These are phyloP conservation scores for Pungitius pungitius DNA, from an alignment of 2,113 vertebrate species.

Conservation along the genomic window DNA sequence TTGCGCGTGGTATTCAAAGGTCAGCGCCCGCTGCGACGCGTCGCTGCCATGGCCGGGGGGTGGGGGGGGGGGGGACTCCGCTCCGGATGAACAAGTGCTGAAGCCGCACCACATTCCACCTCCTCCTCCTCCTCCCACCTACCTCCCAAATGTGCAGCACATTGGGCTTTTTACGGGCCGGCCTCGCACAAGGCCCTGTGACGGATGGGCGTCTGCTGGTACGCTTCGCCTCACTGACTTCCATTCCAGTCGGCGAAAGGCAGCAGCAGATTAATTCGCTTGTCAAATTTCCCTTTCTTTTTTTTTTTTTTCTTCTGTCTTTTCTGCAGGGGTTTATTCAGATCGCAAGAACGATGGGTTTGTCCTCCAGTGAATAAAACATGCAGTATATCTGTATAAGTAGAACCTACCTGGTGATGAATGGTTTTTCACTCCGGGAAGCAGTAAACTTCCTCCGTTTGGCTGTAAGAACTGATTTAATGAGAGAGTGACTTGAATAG, in stretches of 20 bases:
- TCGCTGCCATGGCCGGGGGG: conserved; percentile 71
- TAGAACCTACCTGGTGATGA: conserved; percentile 48
- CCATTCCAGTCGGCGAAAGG: conserved; percentile 64
- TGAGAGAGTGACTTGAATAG: conserved; percentile 60
- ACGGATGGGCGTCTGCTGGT: conserved; percentile 67
- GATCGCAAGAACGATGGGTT: conserved; percentile 61
- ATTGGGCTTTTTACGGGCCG: conserved; percentile 46
- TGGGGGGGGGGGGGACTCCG: too few species aligned
- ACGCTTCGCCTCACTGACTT: conserved; percentile 60
- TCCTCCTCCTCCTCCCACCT: conserved; percentile 44
- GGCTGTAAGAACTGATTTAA: conserved; percentile 65
- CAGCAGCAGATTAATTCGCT: conserved; percentile 66
- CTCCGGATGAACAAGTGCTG: conserved; percentile 72
- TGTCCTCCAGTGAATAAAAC: conserved; percentile 69
- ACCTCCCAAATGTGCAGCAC: conserved; percentile 42
- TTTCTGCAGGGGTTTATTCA: conserved; percentile 53
- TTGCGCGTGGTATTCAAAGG: conserved; percentile 74
- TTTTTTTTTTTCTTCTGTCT: conserved; percentile 13
- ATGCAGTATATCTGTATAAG: conserved; percentile 60
- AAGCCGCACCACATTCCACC: conserved; percentile 48
- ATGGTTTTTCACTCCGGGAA: conserved; percentile 65
- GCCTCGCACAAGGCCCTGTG: conserved; percentile 51
- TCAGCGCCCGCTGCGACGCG: conserved; percentile 67
- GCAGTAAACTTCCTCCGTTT: conserved; percentile 62
- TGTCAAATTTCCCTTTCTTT: conserved; percentile 34